Base-by-base conservation (phyloP, 64 coral and sea anemone genomes). In the Hydrozoanthus tunicans region DNA sequence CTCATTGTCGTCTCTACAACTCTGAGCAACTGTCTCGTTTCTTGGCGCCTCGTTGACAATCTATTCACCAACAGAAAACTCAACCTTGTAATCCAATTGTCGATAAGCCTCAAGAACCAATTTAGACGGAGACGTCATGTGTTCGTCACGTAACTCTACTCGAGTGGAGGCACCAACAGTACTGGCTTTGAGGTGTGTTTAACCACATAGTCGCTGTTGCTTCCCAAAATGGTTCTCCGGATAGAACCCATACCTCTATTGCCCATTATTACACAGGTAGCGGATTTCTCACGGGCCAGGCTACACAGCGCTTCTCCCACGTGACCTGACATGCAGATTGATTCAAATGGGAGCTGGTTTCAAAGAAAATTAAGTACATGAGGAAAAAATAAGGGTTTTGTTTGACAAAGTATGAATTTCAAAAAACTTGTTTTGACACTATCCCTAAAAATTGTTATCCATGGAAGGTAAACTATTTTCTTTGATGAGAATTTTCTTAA, bases 281-380 rank as follows among this genome's bases (percentile, higher is more conserved):
- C 84, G 56, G 73, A 26, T 27, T 74, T 88, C 23, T 59, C 56
- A 6, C 59, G 9, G 20, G 56, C 69, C 13, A 88, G 84, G 11
- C 74, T 54, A 57, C 84, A 88, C 23, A 88, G 56, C 6, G 84
- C 84, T 26, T 88, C 84, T 32, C 84, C 84, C 69, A 88, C 84
- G 84, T 88, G 84, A 60, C 84, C 84, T 59, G 73, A 73, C n/a
- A 56, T 75, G 56, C 69, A 88, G 10, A 88, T 9, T 43, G 84
- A 74, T 59, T 88, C 84, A 14, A 43, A 88, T 25, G 84, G 69
- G 57, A 88, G 20, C 84, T 88, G n/a, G 32, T 43, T 43, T 43
- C 32, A 43, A 51, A 59, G 60, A 27, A 43, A 10, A 75, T 5
- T 14, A 52, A 9, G 26, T 4, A 23, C 3, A 23, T 11, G 17